A percentile compares a stretch with the other conserved stretches of the same genome.
Conservation (phyloP, 2,888 invertebrate species). For the Pomacea canaliculata region DNA sequence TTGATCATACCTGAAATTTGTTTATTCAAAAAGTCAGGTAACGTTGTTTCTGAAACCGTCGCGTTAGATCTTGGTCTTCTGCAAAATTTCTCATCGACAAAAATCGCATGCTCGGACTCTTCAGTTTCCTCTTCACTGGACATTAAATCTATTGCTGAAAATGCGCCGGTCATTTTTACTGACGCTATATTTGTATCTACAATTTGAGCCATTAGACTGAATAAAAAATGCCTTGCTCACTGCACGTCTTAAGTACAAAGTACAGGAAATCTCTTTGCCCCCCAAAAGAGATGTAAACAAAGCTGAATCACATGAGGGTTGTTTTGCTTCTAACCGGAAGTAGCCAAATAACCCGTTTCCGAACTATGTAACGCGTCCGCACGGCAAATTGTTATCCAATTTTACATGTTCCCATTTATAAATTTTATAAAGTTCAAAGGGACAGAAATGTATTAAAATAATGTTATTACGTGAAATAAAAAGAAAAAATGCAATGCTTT, state of each 20-base stretch:
- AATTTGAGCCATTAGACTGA: slow-evolving; percentile 10
- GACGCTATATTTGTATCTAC: slow-evolving; percentile 30
- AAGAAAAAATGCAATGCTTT: too few species aligned
- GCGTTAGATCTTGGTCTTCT: slow-evolving; percentile 9
- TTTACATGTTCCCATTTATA: too few species aligned
- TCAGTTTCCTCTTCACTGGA: slow-evolving; percentile 1
- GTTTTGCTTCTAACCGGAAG: neutral
- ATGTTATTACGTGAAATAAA: too few species aligned
- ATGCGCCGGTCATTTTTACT: slow-evolving; percentile 32
- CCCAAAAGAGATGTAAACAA: neutral
- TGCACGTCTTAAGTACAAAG: neutral
- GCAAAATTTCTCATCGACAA: neutral
- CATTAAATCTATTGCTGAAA: slow-evolving; percentile 12
- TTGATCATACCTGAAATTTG: too few species aligned
- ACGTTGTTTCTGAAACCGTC: too few species aligned
- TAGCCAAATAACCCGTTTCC: neutral
- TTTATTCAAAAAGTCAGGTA: too few species aligned
- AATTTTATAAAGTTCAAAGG: too few species aligned
- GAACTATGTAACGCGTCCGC: too few species aligned
- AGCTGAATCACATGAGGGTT: neutral
- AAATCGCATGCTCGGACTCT: too few species aligned
- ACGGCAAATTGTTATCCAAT: too few species aligned
- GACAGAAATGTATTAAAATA: too few species aligned
- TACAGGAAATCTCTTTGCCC: neutral
- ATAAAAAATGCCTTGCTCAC: neutral